These are phyloP conservation scores for Lagopus leucura DNA, from an alignment of 2,113 vertebrate species.

Conservation along the genomic window DNA sequence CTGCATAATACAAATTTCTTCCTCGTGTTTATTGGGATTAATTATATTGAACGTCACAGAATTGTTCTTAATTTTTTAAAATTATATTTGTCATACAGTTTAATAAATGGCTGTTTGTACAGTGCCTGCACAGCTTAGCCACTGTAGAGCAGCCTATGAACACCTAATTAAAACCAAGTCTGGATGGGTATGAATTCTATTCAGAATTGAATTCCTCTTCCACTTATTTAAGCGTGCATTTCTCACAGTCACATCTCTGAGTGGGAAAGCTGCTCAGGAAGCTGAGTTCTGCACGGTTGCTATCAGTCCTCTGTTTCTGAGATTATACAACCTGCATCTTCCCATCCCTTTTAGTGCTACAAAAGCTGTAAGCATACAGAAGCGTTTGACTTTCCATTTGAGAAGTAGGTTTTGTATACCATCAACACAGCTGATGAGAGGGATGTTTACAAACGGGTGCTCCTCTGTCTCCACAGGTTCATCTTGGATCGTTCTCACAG, in stretches of 20 bases:
- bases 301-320: background rate
- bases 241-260: background rate
- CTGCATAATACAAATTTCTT: too few species aligned
- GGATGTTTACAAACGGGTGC: background rate
- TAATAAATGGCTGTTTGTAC: background rate
- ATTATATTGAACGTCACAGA: background rate
- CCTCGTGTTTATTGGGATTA: background rate
- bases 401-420: background rate
- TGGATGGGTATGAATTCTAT: background rate
- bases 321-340: background rate
- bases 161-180: background rate
- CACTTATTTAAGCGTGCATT: rapidly evolving
- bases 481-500: slow-evolving; percentile 89
- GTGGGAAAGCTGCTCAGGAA: background rate
- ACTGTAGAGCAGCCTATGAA: background rate
- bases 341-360: background rate
- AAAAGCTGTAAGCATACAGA: background rate
- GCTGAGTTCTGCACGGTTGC: rapidly evolving
- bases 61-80: background rate
- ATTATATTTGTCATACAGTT: background rate
- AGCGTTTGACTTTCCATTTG: background rate
- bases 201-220: background rate
- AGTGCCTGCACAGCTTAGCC: background rate
- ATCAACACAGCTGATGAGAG: background rate
- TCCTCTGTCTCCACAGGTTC: slow-evolving; percentile 76